phyloP scores from a whole-genome alignment of 2,888 invertebrate species.

The Agrotis puta region DNA sequence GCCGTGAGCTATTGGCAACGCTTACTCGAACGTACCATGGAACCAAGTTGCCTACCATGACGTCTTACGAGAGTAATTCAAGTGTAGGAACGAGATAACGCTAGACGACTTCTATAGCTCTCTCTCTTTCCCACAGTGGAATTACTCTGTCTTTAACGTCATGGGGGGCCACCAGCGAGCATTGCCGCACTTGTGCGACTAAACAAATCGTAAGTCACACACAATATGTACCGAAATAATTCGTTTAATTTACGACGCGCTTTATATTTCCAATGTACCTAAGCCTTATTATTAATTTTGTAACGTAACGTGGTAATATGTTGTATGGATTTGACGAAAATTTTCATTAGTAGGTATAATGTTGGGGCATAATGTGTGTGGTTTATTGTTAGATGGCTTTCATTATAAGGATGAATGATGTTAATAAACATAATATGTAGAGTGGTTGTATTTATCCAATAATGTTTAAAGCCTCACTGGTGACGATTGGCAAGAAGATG shows the following conservation, averaged over 20 bases:
- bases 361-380: conserved; percentile 6
- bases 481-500: too few species aligned
- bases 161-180: conserved; percentile 20
- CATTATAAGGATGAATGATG: background rate
- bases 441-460: too few species aligned
- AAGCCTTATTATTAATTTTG: conserved; percentile 75
- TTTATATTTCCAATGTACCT: conserved; percentile 70
- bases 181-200: conserved; percentile 45
- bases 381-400: background rate
- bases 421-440: background rate
- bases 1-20: conserved; percentile 41
- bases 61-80: too few species aligned
- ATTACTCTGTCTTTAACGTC: too few species aligned
- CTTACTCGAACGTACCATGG: conserved; percentile 22
- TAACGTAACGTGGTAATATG: conserved; percentile 39
- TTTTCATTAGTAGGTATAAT: conserved; percentile 35
- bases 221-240: conserved; percentile 72
- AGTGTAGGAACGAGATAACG: too few species aligned
- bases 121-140: too few species aligned
- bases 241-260: conserved; percentile 75
- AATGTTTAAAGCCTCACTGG: too few species aligned
- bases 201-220: conserved; percentile 59
- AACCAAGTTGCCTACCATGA: too few species aligned
- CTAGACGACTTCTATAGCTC: too few species aligned
- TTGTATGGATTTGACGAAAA: conserved; percentile 58